These are phyloP conservation scores for Aphodius granarius DNA, from an alignment of 2,888 invertebrate genomes.

Conservation along the genomic window DNA sequence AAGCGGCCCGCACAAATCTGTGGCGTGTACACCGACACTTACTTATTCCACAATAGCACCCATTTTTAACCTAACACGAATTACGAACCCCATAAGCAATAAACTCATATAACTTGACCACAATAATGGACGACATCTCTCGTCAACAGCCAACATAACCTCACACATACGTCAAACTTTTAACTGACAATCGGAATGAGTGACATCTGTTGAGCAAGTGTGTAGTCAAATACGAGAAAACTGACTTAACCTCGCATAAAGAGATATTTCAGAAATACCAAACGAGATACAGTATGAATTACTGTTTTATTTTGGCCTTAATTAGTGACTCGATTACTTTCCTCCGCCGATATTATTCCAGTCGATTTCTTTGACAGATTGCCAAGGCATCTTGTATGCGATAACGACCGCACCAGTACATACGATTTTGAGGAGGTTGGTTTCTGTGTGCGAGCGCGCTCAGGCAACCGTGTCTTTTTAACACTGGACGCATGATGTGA, in stretches of 20 bases:
- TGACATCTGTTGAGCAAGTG: no score
- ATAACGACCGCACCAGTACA: neutral
- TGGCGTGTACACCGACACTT: neutral
- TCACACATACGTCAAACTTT: no score
- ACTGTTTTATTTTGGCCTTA: neutral
- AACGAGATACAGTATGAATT: neutral
- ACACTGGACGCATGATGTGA: neutral
- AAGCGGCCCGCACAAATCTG: conserved; percentile 9
- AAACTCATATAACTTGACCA: neutral
- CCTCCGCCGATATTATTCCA: neutral
- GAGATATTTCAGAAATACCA: neutral
- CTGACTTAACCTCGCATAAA: no score
- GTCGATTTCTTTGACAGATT: neutral
- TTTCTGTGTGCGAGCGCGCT: neutral
- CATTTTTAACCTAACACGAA: neutral
- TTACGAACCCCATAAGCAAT: neutral
- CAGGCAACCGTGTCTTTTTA: neutral
- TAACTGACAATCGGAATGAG: no score
- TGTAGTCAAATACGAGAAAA: no score
- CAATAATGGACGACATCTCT: no score
- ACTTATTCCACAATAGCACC: neutral
- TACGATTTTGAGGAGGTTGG: neutral
- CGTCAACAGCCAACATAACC: no score
- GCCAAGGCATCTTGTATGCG: neutral
- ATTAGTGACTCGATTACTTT: neutral